These are phyloP conservation scores for Florisuga fusca DNA, from an alignment of 2,797 vertebrate genomes.

Conservation along the genomic window DNA sequence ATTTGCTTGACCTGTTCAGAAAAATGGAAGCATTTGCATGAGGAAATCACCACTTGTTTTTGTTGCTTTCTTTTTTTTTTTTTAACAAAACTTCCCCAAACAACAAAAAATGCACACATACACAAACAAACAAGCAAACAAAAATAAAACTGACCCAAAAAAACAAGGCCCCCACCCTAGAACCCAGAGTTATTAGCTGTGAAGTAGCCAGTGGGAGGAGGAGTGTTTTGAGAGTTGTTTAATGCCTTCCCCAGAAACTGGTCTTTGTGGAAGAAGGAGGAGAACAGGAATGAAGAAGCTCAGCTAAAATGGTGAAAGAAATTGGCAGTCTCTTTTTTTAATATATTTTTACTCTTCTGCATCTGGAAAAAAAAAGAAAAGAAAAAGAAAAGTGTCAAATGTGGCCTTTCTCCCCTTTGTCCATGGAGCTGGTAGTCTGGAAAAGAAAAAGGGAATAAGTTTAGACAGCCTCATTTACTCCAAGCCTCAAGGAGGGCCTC, in stretches of 20 bases:
- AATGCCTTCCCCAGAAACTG: conserved; percentile 75
- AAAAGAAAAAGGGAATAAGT: neutral
- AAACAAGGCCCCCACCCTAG: conserved; percentile 15
- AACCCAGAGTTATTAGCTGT: conserved; percentile 51
- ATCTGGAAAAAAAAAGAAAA: conserved; percentile 80
- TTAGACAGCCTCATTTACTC: neutral
- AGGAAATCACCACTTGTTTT: conserved; percentile 24
- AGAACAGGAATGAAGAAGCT: conserved; percentile 79
- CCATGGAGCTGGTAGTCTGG: conserved; percentile 36
- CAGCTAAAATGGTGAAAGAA: conserved; percentile 81
- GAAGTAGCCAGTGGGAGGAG: conserved; percentile 67
- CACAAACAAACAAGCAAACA: neutral
- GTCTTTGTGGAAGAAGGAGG: conserved; percentile 77
- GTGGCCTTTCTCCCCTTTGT: conserved; percentile 57
- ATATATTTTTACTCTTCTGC: conserved; percentile 77
- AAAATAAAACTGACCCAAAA: conserved; percentile 35
- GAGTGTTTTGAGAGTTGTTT: conserved; percentile 71
- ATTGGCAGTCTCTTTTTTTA: conserved; percentile 75
- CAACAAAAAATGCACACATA: neutral
- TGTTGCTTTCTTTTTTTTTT: neutral
- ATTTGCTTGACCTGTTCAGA: neutral
- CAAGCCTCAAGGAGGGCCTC: neutral
- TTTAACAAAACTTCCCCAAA: neutral
- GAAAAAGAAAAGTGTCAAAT: conserved; percentile 78
- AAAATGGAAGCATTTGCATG: conserved; percentile 2